Evolutionary conservation across 2,113 vertebrate genomes (phyloP).

Genomic region (Vulpes lagopus): DNA sequence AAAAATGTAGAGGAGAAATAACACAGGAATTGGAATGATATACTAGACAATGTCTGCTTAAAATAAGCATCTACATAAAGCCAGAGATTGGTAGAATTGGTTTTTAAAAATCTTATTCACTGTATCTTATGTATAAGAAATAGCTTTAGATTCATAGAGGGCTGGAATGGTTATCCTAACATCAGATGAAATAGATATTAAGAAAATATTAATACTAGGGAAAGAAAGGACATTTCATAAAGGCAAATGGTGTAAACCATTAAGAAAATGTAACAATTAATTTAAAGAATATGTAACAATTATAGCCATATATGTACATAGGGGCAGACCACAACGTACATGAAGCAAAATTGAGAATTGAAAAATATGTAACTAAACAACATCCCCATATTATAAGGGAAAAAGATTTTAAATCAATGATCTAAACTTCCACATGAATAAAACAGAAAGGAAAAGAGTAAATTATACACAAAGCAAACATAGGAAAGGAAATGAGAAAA

Average conservation of each 20-base stretch:
- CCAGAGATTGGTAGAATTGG: background rate
- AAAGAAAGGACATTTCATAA: background rate
- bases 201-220: background rate
- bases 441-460: background rate
- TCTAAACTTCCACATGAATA: background rate
- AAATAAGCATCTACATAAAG: background rate
- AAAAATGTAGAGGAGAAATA: background rate
- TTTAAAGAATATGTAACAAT: background rate
- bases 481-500: background rate
- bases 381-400: background rate
- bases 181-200: background rate
- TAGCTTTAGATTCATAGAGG: background rate
- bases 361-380: background rate
- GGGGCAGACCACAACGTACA: background rate
- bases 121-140: background rate
- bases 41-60: background rate
- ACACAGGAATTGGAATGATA: background rate
- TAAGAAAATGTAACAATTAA: background rate
- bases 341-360: background rate
- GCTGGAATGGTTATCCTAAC: background rate
- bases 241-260: background rate
- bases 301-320: background rate
- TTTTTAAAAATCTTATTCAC: background rate
- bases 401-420: background rate
- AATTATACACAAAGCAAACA: background rate